Evolutionary conservation across 1,140 invertebrate species (phyloP).

Genomic region (Acromyrmex charruanus): DNA sequence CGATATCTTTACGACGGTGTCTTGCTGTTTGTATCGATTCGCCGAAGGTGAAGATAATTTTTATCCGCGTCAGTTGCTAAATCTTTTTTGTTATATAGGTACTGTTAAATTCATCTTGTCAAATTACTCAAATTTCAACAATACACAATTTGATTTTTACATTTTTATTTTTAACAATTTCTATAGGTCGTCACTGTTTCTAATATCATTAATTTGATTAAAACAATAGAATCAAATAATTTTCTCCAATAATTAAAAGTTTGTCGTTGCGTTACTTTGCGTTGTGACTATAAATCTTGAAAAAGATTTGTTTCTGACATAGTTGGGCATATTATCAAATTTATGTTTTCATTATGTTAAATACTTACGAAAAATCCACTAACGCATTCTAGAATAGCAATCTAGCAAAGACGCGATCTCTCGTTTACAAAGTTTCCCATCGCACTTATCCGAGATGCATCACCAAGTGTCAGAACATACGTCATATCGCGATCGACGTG

Average conservation of each 20-base stretch:
- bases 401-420: not conserved
- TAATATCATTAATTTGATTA: too few species aligned
- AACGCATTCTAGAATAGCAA: not conserved
- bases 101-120: too few species aligned
- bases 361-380: not conserved
- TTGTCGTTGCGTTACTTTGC: too few species aligned
- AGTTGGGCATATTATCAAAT: not conserved
- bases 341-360: not conserved
- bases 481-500: slow-evolving; percentile 66
- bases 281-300: too few species aligned
- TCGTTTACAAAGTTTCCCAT: slow-evolving; percentile 47
- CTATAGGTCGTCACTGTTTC: too few species aligned
- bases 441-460: slow-evolving; percentile 6
- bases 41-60: slow-evolving; percentile 2
- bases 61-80: not conserved
- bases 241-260: too few species aligned
- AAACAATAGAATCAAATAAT: too few species aligned
- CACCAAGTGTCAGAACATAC: slow-evolving; percentile 45
- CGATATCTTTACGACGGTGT: not conserved
- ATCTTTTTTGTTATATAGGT: too few species aligned
- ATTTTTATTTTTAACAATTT: too few species aligned
- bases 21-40: not conserved
- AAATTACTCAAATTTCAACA: too few species aligned
- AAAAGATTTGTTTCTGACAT: not conserved
- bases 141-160: too few species aligned